Evolutionary conservation across 2,113 vertebrate species (phyloP).

Genomic region (Willisornis vidua): DNA sequence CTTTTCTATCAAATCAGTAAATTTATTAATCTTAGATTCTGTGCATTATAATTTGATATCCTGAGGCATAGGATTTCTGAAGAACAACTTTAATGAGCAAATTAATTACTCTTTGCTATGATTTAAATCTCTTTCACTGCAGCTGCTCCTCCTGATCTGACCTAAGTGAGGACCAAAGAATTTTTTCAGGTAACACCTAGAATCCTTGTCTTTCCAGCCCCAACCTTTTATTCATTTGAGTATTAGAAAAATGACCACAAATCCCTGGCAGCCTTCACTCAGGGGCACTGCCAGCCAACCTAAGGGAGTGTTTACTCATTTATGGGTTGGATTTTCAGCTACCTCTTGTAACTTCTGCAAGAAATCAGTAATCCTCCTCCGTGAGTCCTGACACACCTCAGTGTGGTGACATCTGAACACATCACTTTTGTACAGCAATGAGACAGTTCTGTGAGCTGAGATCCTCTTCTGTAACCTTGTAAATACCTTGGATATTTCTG

Average conservation of each 20-base stretch:
- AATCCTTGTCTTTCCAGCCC: neutral
- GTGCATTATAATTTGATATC: neutral
- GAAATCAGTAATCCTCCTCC: neutral
- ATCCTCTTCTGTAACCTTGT: neutral
- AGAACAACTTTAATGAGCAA: neutral
- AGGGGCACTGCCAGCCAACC: neutral
- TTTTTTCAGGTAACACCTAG: neutral
- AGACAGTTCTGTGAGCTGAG: neutral
- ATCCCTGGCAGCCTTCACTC: neutral
- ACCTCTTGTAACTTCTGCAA: neutral
- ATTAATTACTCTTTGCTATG: neutral
- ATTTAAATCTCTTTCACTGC: neutral
- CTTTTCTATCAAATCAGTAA: neutral
- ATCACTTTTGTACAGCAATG: neutral
- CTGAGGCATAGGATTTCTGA: neutral
- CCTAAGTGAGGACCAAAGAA: neutral
- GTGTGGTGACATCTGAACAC: rapidly evolving
- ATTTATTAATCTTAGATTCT: neutral
- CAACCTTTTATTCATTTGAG: neutral
- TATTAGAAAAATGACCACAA: neutral
- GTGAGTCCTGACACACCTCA: neutral
- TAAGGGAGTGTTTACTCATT: neutral
- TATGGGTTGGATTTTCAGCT: neutral
- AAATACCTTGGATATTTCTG: neutral
- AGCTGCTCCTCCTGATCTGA: neutral